phyloP scores from a whole-genome alignment of 2,888 invertebrate genomes.

The Leucophora obtusa region DNA sequence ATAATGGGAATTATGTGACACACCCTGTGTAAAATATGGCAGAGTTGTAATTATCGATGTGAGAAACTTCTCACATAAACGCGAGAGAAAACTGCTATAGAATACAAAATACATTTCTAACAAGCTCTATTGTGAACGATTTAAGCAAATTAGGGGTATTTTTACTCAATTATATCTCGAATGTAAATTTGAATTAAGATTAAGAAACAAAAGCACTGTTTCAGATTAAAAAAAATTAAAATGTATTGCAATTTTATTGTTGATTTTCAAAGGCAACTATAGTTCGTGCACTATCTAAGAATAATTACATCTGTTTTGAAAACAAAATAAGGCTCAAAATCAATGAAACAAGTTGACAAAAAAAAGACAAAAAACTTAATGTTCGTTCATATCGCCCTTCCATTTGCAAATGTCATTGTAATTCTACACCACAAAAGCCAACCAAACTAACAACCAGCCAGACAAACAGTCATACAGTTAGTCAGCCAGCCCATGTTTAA shows the following conservation, averaged over 20 bases:
- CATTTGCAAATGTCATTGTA: constrained; percentile 64
- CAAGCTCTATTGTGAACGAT: too few relatives aligned
- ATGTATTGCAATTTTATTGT: constrained; percentile 57
- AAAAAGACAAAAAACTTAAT: constrained; percentile 30
- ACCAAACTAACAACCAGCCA: constrained; percentile 48
- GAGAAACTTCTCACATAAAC: too few relatives aligned
- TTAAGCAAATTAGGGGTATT: too few relatives aligned
- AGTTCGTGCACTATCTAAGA: constrained; percentile 3
- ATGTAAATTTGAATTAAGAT: too few relatives aligned
- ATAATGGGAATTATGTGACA: too few relatives aligned
- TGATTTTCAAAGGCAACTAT: constrained; percentile 5
- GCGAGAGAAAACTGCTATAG: too few relatives aligned
- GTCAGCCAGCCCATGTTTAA: constrained; percentile 26
- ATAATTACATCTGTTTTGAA: constrained; percentile 65
- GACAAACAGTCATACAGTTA: constrained; percentile 7
- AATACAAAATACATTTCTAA: too few relatives aligned
- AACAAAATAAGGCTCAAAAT: constrained; percentile 50
- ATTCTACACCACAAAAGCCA: constrained; percentile 69
- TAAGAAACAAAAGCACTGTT: constrained; percentile 27
- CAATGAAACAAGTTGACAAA: constrained; percentile 53
- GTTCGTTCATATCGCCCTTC: constrained; percentile 40
- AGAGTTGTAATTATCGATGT: too few relatives aligned
- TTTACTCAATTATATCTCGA: too few relatives aligned
- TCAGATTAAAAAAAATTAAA: background rate
- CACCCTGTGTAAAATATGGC: too few relatives aligned